phyloP scores from a whole-genome alignment of 1,140 invertebrate species.

The Macrotrachela quadricornifera region DNA sequence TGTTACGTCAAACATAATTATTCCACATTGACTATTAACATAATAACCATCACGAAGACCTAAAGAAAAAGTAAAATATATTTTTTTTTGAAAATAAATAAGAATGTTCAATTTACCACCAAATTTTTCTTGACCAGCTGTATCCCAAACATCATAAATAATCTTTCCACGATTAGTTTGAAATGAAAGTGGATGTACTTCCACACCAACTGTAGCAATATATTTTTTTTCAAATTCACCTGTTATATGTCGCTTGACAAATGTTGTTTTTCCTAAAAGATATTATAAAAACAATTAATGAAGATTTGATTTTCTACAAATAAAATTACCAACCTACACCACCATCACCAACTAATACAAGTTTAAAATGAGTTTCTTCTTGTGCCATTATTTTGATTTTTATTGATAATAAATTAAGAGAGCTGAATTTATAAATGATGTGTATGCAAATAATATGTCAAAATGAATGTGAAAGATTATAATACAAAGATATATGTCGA shows the following conservation, averaged over 20 bases:
- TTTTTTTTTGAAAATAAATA: no score
- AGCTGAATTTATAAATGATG: no score
- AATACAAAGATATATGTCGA: no score
- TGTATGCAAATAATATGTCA: no score
- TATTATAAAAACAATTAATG: no score
- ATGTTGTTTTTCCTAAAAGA: conserved; percentile 60
- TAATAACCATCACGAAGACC: conserved; percentile 92
- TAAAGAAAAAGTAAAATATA: no score
- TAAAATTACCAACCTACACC: conserved; percentile 50
- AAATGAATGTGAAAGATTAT: no score
- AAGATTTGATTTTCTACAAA: no score
- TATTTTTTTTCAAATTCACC: conserved; percentile 99
- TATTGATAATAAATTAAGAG: no score
- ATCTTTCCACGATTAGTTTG: conserved; percentile 91
- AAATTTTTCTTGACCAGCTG: conserved; percentile 97
- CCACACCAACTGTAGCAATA: conserved; percentile 91
- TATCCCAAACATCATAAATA: conserved; percentile 97
- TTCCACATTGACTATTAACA: conserved; percentile 92
- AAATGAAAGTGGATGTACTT: conserved; percentile 92
- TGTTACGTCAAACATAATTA: conserved; percentile 99
- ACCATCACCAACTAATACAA: conserved; percentile 92
- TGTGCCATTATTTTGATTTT: no score
- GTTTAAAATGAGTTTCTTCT: conserved; percentile 33
- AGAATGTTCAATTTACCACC: no score
- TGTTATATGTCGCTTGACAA: conserved; percentile 94